Base-by-base conservation (phyloP, 53 echinoderm and acorn worm genomes). In the Hippasteria phrygiana region DNA sequence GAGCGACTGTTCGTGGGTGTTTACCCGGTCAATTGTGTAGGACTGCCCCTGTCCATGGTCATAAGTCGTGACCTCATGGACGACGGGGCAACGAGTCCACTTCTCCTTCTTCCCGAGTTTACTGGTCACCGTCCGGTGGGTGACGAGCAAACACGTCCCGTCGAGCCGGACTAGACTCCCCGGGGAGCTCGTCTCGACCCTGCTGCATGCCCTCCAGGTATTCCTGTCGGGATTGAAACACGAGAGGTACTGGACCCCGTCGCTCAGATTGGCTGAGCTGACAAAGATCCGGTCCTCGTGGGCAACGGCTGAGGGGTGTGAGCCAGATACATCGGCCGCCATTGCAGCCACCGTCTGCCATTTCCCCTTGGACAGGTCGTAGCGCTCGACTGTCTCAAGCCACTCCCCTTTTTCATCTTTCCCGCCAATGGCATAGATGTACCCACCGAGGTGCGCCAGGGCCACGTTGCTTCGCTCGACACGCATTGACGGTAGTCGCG, bases 391-490 rank as follows among this genome's bases (percentile, higher is more conserved):
- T 0, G 88, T 72, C 18, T 82, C 45, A 9, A 88, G 36, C 67
- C 80, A 75, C 41, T 62, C 47, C 1, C 59, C 71, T 36, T 74
- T 81, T n/a, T 88, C 53, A 27, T 92, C 71, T 39, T 33, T 39
- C 26, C 92, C 92, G n/a, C 92, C 92, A 4, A 92, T 64, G 46
- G 88, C 92, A 13, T 92, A 92, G 62, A 92, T 81, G 75, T 73
- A 92, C 3, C 92, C 88, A 20, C 88, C 54, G 26, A 82, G 62
- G 31, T 88, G 71, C 7, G 62, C 88, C 16, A 92, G 50, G 59
- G 82, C 82, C n/a, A 88, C 50, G 50, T 53, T 43, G 31, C 88
- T 92, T 7, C 88, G 81, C 56, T 71, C 92, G 4, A 82, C 83
- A 42, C 79, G 80, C 92, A 92, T 92, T 0, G 92, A 39, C 2